Conservation (phyloP, 2,888 invertebrate species). For the Altica lythri region DNA sequence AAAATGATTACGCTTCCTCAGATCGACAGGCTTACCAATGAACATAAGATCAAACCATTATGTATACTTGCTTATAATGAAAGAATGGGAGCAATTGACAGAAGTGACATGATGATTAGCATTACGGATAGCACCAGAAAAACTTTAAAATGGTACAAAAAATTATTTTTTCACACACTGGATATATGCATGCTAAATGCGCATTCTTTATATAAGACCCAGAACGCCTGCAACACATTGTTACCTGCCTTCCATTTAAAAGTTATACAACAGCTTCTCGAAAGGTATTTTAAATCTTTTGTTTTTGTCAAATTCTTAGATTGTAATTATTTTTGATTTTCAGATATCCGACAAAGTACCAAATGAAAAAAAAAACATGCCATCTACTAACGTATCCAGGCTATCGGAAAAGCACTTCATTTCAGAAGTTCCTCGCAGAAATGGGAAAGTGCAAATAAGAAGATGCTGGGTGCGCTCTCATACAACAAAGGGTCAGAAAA, state of each 20-base stretch:
- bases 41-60: constrained; percentile 14
- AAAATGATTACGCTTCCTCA: constrained; percentile 36
- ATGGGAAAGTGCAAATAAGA: constrained; percentile 14
- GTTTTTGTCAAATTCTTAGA: constrained; percentile 9
- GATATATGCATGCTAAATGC: constrained; percentile 42
- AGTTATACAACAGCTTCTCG: constrained; percentile 23
- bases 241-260: constrained; percentile 27
- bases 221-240: constrained; percentile 11
- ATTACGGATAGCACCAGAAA: constrained; percentile 43
- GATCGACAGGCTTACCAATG: constrained; percentile 27
- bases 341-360: constrained; percentile 11
- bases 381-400: constrained; percentile 1
- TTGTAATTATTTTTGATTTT: constrained; percentile 6
- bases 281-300: no score
- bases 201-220: constrained; percentile 20
- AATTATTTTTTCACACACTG: constrained; percentile 47
- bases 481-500: constrained; percentile 27
- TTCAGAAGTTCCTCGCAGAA: constrained; percentile 14
- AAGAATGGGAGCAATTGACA: constrained; percentile 12
- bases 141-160: constrained; percentile 48
- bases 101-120: constrained; percentile 10
- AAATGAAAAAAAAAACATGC: background rate
- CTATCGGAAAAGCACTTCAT: constrained; percentile 6
- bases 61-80: constrained; percentile 10
- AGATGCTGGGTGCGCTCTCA: constrained; percentile 27